Conservation (phyloP, 2,797 vertebrate species). For the Prionace glauca region DNA sequence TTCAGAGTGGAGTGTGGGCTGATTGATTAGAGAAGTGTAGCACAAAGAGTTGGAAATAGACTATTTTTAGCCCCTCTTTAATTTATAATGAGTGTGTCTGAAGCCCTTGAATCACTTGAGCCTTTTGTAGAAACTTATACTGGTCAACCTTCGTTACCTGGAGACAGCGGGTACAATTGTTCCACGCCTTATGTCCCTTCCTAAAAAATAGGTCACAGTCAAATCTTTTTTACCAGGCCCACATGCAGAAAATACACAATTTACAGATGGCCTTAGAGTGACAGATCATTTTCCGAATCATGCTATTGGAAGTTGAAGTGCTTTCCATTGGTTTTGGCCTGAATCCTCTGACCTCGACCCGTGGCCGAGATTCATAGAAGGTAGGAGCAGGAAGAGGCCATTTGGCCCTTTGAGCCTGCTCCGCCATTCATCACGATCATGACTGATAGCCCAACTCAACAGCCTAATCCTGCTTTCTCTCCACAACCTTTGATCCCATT, state of each 20-base stretch:
- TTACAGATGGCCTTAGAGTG: background rate
- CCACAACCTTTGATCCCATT: no score
- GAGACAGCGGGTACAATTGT: background rate
- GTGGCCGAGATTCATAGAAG: no score
- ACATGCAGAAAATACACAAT: background rate
- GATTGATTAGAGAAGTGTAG: background rate
- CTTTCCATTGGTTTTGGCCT: background rate
- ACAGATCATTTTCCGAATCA: background rate
- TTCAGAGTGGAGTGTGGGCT: background rate
- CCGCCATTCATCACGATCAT: no score
- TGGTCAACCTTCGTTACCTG: background rate
- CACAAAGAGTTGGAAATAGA: slow-evolving; percentile 18
- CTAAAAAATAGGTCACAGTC: background rate
- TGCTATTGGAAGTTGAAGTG: background rate
- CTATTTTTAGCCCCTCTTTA: background rate
- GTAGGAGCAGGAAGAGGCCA: no score
- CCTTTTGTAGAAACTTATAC: background rate
- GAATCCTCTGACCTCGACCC: no score
- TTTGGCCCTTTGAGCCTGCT: no score
- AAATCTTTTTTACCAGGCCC: background rate
- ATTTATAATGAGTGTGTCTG: background rate
- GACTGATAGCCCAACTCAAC: no score
- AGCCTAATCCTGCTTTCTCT: no score
- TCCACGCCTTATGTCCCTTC: background rate
- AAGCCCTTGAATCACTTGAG: background rate